Base-by-base conservation (phyloP, 2,113 vertebrate genomes). In the Rattus rattus region DNA sequence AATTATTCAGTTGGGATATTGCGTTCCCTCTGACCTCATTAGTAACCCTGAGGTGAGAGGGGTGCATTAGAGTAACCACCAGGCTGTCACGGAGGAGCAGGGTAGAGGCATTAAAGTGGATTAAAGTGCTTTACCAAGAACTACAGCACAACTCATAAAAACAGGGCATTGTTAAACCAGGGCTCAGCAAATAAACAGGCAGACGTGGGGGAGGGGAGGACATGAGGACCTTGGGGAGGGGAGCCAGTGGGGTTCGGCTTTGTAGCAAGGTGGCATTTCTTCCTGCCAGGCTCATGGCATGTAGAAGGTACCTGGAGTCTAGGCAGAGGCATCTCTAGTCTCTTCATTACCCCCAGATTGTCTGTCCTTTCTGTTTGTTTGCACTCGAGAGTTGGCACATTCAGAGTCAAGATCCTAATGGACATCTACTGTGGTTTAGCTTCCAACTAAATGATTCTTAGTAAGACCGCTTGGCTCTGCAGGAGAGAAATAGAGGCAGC, bases 71-170 rank as follows among this genome's bases (percentile, higher is more conserved):
- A 98, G 98, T 98, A 99, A 99, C 99, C 99, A 98, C 99, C 97
- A 94, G 98, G 88, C 98, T 99, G 98, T 98, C 98, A 98, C 96
- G 70, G 98, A 98, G 98, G 98, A 98, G 97, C 97, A 98, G 98
- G 98, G 98, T 93, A 97, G 98, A 98, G 98, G 98, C 98, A 99
- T 98, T 99, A 98, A 98, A 98, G 98, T 98, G 98, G 99, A 99
- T 98, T 98, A 98, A 99, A 99, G 98, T 99, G 98, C 98, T 99
- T 99, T 99, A 99, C 98, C 98, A 99, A 99, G 98, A 99, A 98
- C 97, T 98, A 97, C 88, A 28, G 97, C 94, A 88, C 98, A 98
- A 98, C 98, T 98, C 98, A 96, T 98, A 95, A 98, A 98, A 97
- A 91, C 76, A 97, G 94, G 11, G 80, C 97, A 97, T 97, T 98